Evolutionary conservation across 2,113 vertebrate species (phyloP).

Genomic region (Dipodomys spectabilis): DNA sequence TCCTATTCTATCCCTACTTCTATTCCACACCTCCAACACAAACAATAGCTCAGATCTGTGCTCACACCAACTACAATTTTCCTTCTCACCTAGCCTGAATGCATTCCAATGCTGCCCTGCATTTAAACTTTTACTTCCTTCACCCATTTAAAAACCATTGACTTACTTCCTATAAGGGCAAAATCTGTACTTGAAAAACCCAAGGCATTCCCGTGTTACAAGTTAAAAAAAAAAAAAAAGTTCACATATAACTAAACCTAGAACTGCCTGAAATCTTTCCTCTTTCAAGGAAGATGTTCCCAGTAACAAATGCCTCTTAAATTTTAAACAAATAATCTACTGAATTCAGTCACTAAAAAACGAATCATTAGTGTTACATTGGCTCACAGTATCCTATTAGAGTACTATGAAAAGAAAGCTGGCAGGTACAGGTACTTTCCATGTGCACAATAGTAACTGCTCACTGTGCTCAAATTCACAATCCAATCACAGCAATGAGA

Average conservation of each 20-base stretch:
- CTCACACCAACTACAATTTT: neutral
- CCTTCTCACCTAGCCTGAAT: neutral
- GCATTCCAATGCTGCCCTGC: neutral
- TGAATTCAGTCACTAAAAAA: too few species aligned
- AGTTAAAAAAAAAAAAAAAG: too few species aligned
- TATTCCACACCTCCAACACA: neutral
- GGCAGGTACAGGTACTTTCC: too few species aligned
- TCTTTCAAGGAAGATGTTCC: neutral
- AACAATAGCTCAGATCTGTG: neutral
- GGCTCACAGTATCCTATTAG: too few species aligned
- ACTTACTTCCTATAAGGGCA: slow-evolving; percentile 16
- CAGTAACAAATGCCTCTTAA: neutral
- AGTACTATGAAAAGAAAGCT: too few species aligned
- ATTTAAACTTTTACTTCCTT: neutral
- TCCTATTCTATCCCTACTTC: neutral
- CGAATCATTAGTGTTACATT: too few species aligned
- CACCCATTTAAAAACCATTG: neutral
- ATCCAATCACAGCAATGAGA: too few species aligned
- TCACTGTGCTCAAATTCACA: too few species aligned
- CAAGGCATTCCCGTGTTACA: neutral
- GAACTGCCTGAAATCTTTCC: neutral
- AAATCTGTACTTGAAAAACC: neutral
- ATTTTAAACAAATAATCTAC: too few species aligned
- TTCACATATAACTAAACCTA: neutral
- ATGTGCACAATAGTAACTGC: too few species aligned